Evolutionary conservation across 2,113 vertebrate species (phyloP), one percentile per base, ranked within the genome.

Genomic region (Rhynchomys soricoides): DNA sequence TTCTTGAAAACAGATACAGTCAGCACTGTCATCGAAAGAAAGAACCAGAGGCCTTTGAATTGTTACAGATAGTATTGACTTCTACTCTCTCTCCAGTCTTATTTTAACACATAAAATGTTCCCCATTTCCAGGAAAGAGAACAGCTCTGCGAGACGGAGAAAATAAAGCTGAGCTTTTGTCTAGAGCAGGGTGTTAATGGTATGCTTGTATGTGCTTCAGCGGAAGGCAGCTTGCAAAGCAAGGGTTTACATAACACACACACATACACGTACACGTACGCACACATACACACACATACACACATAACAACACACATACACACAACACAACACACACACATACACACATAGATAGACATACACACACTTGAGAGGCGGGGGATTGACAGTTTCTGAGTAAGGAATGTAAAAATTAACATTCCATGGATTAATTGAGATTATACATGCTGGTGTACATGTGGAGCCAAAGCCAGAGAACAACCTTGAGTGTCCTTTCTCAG

Each of bases 101-200:
- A 59, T 81, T 97, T 96, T 95, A 87, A 93, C 75, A 90, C 85
- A 64, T 74, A 57, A 94, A 89, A 92, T 86, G 59, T 91, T 92
- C 73, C 43, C 16, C 78, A 19, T 59, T 95, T 95, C 82, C 89
- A 96, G 95, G 86, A 77, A 96, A 94, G 90, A 66, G 55, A 95
- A 64, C 26, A 94, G 50, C 43, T 78, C 70, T 16, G n/a, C 52
- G 43, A 74, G 71, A 82, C 73, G 26, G 75, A 88, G 78, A 92
- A 97, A 93, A 94, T n/a, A 78, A 70, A 93, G 29, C 90, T 62
- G 70, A 95, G 70, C 34, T 40, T 17, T 17, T 7, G 37, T 75
- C 50, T 96, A 48, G 81, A 82, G 57, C 22, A 79, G 86, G 31
- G 64, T 43, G 37, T 73, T 96, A 68, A 68, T 79, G 73, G 73